phyloP scores from a whole-genome alignment of 1,140 invertebrate genomes.

The Neotoxoptera formosana region DNA sequence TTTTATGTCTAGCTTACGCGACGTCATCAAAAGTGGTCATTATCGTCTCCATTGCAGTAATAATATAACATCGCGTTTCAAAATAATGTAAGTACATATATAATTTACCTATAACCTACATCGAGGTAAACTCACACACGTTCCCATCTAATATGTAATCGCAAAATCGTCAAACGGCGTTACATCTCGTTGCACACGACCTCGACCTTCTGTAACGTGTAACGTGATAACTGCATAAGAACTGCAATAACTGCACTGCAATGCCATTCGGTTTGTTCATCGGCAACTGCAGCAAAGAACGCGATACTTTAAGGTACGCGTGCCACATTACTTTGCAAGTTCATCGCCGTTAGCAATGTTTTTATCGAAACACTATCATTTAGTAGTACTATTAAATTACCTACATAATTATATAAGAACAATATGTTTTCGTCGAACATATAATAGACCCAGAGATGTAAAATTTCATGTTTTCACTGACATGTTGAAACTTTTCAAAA shows the following conservation, averaged over 20 bases:
- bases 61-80: background rate
- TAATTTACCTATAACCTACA: background rate
- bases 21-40: background rate
- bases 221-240: background rate
- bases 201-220: background rate
- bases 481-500: too few relatives aligned
- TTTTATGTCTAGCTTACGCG: too few relatives aligned
- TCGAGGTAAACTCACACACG: background rate
- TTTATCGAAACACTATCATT: background rate
- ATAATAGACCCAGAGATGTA: background rate
- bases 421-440: background rate
- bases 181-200: background rate
- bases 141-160: background rate
- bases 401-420: background rate
- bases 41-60: background rate
- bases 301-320: background rate
- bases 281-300: background rate
- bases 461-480: too few relatives aligned
- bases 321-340: too few relatives aligned
- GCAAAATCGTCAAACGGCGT: background rate
- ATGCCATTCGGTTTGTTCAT: background rate
- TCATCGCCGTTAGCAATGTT: background rate
- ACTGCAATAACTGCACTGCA: too few relatives aligned
- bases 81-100: background rate
- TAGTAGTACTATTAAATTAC: background rate